Percentiles rank a stretch among this genome's conserved stretches.
phyloP scores from a whole-genome alignment of 2,888 invertebrate genomes.

The Lordiphosa andalusiaca region DNA sequence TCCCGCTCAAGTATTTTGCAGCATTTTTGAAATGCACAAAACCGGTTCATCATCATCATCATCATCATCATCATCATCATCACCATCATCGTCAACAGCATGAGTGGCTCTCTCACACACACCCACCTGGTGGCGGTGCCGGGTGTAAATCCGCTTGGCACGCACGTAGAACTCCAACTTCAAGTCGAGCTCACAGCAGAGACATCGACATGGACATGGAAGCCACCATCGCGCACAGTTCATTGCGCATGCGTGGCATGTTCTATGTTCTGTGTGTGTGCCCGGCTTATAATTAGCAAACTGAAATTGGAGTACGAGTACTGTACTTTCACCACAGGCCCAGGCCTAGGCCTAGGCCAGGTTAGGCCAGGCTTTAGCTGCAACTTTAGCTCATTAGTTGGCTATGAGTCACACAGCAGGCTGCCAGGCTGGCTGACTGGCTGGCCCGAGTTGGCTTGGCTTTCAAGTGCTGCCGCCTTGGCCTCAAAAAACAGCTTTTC shows the following conservation, averaged over 20 bases:
- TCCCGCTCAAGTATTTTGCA: slow-evolving; percentile 69
- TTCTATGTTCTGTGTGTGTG: slow-evolving; percentile 29
- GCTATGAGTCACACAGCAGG: slow-evolving; percentile 56
- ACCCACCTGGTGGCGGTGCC: slow-evolving; percentile 21
- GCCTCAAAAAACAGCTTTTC: slow-evolving; percentile 42
- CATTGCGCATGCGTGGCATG: slow-evolving; percentile 70
- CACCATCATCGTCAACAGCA: slow-evolving; percentile 12
- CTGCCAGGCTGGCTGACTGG: slow-evolving; percentile 3
- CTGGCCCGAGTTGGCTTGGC: background rate
- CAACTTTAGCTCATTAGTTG: slow-evolving; percentile 54
- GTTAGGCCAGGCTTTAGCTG: slow-evolving; percentile 21
- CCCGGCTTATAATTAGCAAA: slow-evolving; percentile 61
- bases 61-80: slow-evolving; percentile 17
- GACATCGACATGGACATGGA: slow-evolving; percentile 22
- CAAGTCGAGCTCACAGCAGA: slow-evolving; percentile 4
- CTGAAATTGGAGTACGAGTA: slow-evolving; percentile 60
- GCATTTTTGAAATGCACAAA: slow-evolving; percentile 66
- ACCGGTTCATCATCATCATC: slow-evolving; percentile 52
- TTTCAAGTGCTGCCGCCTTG: slow-evolving; percentile 48
- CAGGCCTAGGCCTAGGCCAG: slow-evolving; percentile 15
- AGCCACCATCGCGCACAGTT: slow-evolving; percentile 35
- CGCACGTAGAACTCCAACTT: slow-evolving; percentile 51
- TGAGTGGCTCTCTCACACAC: slow-evolving; percentile 17
- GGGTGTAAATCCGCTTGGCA: slow-evolving; percentile 67
- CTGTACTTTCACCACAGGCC: slow-evolving; percentile 53